Evolutionary conservation across 2,888 invertebrate species (phyloP), one percentile per base, ranked within the genome.

Genomic region (Microplitis manilae): DNA sequence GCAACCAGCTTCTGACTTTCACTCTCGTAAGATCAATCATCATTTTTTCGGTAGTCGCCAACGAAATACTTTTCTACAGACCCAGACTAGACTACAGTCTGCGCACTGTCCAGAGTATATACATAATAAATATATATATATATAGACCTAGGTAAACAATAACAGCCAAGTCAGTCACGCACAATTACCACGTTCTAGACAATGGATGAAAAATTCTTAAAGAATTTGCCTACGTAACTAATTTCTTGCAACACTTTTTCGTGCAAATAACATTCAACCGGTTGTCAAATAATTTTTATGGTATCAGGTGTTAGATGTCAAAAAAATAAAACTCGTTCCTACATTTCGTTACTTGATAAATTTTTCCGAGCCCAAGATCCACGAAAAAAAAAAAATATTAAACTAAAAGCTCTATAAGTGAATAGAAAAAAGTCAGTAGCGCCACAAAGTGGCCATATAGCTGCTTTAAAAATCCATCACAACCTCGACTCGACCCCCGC

Each of bases 391-490:
- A 38, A 38, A 38, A 20, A 38, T 5, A 17, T 20, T 6, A 62
- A 20, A 17, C 15, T 62, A 6, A 8, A 20, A 15, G 39, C n/a
- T 17, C 65, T 61, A 13, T 13, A 17, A 70, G 0, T 30, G 2
- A 30, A 30, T 30, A 30, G 30, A 73, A 30, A 68, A 61, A 50
- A 61, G 73, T 75, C 79, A 71, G 80, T 80, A 81, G 82, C 80
- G 60, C 79, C 80, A 70, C 81, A 82, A 80, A 72, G 79, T 82
- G 80, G 78, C 81, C 80, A 80, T 80, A 80, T 75, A 77, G 79
- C 79, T 78, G 72, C 77, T 20, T 41, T 20, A 71, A 50, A 50
- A 76, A 73, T 78, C 79, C 74, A 70, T 73, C 40, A 65, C 39
- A n/a, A 67, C 20, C 6, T 67, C 67, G 40, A 68, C 8, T 65